Percentiles rank a stretch among this genome's conserved stretches.
These are phyloP conservation scores for Mystacides longicornis DNA, from an alignment of 2,888 invertebrate genomes.

Conservation along the genomic window DNA sequence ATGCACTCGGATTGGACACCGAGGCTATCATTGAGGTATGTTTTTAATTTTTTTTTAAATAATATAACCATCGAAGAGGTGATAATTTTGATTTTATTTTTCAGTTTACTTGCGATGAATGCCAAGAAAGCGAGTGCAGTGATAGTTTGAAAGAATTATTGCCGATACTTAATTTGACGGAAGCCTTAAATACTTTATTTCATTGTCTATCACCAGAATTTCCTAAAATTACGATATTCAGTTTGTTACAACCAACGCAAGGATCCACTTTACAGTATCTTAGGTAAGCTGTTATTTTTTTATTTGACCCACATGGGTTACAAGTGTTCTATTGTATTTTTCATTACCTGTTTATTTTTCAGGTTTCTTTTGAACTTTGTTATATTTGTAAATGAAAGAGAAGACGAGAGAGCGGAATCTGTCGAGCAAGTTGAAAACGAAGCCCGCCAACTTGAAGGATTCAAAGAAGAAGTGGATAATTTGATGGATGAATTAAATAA, in stretches of 20 bases:
- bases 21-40: constrained; percentile 17
- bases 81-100: no score
- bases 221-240: constrained; percentile 8
- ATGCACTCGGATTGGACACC: constrained; percentile 12
- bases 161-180: constrained; percentile 12
- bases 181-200: constrained; percentile 13
- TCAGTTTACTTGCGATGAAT: constrained; percentile 3
- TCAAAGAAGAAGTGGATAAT: constrained; percentile 8
- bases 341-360: neutral
- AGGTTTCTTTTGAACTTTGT: constrained; percentile 13
- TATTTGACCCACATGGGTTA: no score
- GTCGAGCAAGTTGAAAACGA: constrained; percentile 5
- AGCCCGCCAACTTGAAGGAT: neutral
- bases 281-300: no score
- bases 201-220: neutral
- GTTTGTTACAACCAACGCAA: constrained; percentile 12
- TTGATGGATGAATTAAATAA: constrained; percentile 10
- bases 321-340: no score
- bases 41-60: neutral
- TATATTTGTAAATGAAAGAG: constrained; percentile 6
- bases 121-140: neutral
- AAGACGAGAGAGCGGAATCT: neutral
- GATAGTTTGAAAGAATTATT: neutral
- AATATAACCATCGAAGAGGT: no score
- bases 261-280: no score